Percentiles rank a stretch among this genome's conserved stretches.
Conservation (phyloP, 2,888 invertebrate genomes). For the Autographa gamma region DNA sequence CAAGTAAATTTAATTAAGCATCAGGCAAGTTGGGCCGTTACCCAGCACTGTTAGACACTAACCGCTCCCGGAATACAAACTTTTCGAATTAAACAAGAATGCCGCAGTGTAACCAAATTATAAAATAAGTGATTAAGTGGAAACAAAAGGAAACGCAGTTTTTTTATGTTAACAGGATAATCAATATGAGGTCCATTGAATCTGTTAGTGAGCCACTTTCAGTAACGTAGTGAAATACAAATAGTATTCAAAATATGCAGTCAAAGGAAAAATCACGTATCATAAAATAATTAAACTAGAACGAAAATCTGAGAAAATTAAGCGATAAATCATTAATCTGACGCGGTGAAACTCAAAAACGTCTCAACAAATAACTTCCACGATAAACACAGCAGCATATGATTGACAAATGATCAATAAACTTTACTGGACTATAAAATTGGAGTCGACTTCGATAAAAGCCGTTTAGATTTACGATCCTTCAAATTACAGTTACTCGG, state of each 20-base stretch:
- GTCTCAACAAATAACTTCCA: slow-evolving; percentile 32
- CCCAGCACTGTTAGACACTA: slow-evolving; percentile 19
- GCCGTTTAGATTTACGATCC: slow-evolving; percentile 54
- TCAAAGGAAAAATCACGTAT: not conserved
- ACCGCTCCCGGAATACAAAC: slow-evolving; percentile 26
- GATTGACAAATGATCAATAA: slow-evolving; percentile 56
- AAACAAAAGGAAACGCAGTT: not conserved
- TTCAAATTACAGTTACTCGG: slow-evolving; percentile 43
- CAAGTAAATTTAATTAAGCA: slow-evolving; percentile 30
- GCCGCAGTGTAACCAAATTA: slow-evolving; percentile 9
- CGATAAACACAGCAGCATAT: slow-evolving; percentile 24
- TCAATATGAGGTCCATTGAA: not conserved
- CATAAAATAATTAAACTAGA: not conserved
- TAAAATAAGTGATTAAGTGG: slow-evolving; percentile 7
- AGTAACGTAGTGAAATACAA: no score
- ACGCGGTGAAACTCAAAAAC: slow-evolving; percentile 22
- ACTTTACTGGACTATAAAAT: slow-evolving; percentile 56
- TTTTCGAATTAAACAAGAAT: slow-evolving; percentile 32
- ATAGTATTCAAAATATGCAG: no score
- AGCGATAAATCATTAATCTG: not conserved
- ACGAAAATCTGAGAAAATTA: not conserved
- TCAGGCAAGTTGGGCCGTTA: slow-evolving; percentile 21
- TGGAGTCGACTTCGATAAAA: slow-evolving; percentile 48
- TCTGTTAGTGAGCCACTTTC: not conserved
- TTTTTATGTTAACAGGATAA: not conserved